Base-by-base conservation (phyloP, 1,140 invertebrate genomes). In the Rhopalosiphum maidis region DNA sequence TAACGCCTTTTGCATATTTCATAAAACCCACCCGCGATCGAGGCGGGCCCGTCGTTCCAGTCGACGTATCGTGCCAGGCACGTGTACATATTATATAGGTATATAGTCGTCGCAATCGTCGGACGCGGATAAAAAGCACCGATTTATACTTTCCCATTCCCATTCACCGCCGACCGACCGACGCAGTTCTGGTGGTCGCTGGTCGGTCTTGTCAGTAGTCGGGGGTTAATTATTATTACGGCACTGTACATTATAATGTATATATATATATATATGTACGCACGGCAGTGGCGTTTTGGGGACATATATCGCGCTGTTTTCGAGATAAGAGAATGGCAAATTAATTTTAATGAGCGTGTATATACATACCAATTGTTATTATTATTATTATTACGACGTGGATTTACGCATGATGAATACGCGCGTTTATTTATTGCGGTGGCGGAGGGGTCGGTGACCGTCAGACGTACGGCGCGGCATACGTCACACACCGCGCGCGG, bases 261-360 rank as follows among this genome's bases (percentile, higher is more conserved):
- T 46, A 46, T 46, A 11, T 46, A 46, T 46, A 46, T 46, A 54
- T 23, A 18, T 18, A 18, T n/a, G 6, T 18, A n/a, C 5, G 7
- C 60, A n/a, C 15, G 60, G 60, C 30, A 35, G 60, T 77, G 60
- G 60, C 60, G 60, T 77, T 77, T 77, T 77, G 60, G 82, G 82
- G 82, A 41, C 35, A 83, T 21, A 7, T 37, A 82, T 35, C 4
- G 25, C 83, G 41, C 37, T 8, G 41, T 86, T 86, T 46, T 5
- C 22, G 30, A 23, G 46, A 48, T 51, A 51, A 51, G 86, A 88
- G 46, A 51, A 35, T 46, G 86, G 86, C 22, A 88, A 88, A 88
- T 88, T 88, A 46, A 88, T 88, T 88, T 48, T 86, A 86, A 86
- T 86, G 41, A 86, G 37, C 25, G 25, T 25, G 22, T 41, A 77